Evolutionary conservation across 2,888 invertebrate genomes (phyloP).

Genomic region (Pyrrhopygopsis socrates): DNA sequence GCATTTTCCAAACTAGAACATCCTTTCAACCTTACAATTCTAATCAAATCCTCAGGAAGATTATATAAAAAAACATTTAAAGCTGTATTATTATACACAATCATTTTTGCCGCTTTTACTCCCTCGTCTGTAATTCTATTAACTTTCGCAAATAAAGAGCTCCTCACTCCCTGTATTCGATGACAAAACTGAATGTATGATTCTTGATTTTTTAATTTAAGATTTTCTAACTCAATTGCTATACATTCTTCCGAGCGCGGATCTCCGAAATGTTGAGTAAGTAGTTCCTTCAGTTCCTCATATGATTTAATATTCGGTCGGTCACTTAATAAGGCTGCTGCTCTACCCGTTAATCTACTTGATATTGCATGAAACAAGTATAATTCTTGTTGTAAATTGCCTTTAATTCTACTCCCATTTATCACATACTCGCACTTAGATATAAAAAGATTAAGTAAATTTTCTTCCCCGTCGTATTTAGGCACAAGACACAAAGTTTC

Average conservation of each 20-base stretch:
- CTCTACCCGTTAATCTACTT: not conserved
- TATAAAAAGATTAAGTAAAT: too few species aligned
- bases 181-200: constrained; percentile 33
- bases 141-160: constrained; percentile 22
- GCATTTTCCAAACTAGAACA: constrained; percentile 2
- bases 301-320: not conserved
- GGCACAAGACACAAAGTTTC: too few species aligned
- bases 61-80: constrained; percentile 36
- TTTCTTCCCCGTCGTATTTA: too few species aligned
- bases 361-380: not conserved
- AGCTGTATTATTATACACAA: constrained; percentile 23
- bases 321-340: not conserved
- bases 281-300: not conserved
- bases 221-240: constrained; percentile 26
- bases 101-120: constrained; percentile 3
- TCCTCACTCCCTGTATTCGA: constrained; percentile 31
- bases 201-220: constrained; percentile 25
- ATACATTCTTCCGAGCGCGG: constrained; percentile 21
- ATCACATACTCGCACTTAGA: not conserved
- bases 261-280: not conserved
- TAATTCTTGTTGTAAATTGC: not conserved
- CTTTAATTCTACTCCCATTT: not conserved
- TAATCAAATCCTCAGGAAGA: constrained; percentile 16
- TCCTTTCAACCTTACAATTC: constrained; percentile 6
- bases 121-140: not conserved